Evolutionary conservation across 2,113 vertebrate species (phyloP).

Genomic region (Manacus vitellinus): DNA sequence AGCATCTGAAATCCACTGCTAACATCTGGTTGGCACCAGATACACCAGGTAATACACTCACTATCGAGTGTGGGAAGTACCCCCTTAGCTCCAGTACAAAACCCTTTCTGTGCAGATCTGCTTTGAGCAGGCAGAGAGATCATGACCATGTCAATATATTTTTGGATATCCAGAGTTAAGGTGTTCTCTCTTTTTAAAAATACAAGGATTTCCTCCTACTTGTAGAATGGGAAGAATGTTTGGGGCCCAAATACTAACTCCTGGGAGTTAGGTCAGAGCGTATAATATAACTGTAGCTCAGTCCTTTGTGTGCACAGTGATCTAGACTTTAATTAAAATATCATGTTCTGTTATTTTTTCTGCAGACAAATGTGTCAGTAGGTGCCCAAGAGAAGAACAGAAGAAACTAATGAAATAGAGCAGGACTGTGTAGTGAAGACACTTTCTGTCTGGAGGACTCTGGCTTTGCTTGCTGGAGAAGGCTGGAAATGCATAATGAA

Average conservation of each 20-base stretch:
- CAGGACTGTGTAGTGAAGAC: background rate
- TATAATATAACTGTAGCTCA: background rate
- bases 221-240: background rate
- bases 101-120: background rate
- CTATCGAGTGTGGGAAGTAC: background rate
- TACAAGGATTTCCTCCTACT: background rate
- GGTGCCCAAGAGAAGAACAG: background rate
- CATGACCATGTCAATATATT: rapidly evolving
- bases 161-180: background rate
- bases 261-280: background rate
- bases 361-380: background rate
- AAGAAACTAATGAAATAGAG: background rate
- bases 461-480: background rate
- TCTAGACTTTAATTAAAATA: slow-evolving; percentile 34
- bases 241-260: background rate
- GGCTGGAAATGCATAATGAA: slow-evolving; percentile 26
- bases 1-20: background rate
- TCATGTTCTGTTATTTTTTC: background rate
- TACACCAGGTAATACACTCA: background rate
- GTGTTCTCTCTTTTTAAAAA: background rate
- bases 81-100: background rate
- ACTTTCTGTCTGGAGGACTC: background rate
- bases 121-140: background rate
- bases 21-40: background rate
- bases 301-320: background rate